phyloP scores from a whole-genome alignment of 2,113 vertebrate genomes.

The Cephalopholis sonnerati region DNA sequence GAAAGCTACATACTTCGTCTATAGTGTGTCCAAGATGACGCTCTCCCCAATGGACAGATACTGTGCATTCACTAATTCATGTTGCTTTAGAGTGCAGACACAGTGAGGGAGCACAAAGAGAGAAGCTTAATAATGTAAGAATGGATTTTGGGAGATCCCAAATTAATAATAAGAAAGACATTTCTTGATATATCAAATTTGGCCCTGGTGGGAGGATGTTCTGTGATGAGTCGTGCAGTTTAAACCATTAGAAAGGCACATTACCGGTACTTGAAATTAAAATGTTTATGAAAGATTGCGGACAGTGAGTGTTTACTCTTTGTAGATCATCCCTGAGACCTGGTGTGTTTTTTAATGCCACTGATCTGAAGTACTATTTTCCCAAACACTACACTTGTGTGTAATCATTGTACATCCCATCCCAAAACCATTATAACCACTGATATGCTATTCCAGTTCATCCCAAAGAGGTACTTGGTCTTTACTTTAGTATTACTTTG shows the following conservation, averaged over 20 bases:
- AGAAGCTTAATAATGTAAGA: slow-evolving; percentile 40
- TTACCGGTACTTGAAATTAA: slow-evolving; percentile 28
- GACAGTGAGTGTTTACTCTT: neutral
- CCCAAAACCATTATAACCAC: neutral
- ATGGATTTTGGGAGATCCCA: slow-evolving; percentile 43
- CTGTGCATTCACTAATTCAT: slow-evolving; percentile 44
- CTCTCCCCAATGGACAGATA: slow-evolving; percentile 45
- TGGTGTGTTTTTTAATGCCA: neutral
- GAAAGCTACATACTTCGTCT: slow-evolving; percentile 67
- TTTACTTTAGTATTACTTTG: too few relatives aligned
- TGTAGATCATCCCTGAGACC: neutral
- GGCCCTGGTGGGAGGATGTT: slow-evolving; percentile 25
- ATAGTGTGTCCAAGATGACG: slow-evolving; percentile 74
- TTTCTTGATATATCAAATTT: slow-evolving; percentile 38
- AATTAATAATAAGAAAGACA: slow-evolving; percentile 43
- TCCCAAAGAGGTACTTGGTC: neutral
- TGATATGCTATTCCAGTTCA: too few relatives aligned
- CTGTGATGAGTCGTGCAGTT: slow-evolving; percentile 16
- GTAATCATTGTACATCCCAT: neutral
- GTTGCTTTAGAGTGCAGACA: slow-evolving; percentile 9
- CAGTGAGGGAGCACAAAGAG: neutral
- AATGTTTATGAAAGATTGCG: slow-evolving; percentile 2
- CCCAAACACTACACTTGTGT: neutral
- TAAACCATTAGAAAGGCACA: slow-evolving; percentile 41
- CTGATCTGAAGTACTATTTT: neutral